Conservation (phyloP, 2,113 vertebrate species). For the Lamprotornis superbus region DNA sequence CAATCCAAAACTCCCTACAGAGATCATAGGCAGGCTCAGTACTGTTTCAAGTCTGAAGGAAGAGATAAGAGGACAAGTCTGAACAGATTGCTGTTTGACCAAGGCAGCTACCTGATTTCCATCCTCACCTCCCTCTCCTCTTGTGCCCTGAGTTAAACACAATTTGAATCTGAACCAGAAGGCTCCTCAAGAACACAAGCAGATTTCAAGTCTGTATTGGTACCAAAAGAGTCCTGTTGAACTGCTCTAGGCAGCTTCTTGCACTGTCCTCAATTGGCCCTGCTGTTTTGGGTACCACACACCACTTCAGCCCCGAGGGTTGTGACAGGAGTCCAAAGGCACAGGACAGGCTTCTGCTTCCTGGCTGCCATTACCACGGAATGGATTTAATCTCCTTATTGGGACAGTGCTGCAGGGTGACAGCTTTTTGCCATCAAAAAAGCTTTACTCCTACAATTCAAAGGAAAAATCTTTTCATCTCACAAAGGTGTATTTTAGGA, state of each 20-base stretch:
- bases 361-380: background rate
- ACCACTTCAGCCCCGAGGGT: background rate
- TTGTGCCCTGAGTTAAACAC: background rate
- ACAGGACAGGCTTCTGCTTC: background rate
- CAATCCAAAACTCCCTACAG: conserved; percentile 93
- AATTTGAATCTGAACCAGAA: background rate
- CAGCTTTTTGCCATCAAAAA: background rate
- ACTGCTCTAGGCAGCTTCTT: background rate
- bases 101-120: background rate
- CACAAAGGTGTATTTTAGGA: background rate
- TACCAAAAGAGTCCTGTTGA: background rate
- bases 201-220: background rate
- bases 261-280: fast-evolving
- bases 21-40: conserved; percentile 87
- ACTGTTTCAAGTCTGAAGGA: conserved; percentile 77
- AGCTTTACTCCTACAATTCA: background rate
- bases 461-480: background rate
- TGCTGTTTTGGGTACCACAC: background rate
- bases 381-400: background rate
- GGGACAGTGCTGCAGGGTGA: background rate
- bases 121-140: background rate
- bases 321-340: background rate
- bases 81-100: background rate
- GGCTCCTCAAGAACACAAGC: background rate
- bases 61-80: conserved; percentile 42